Percentiles rank a stretch among this genome's conserved stretches.
phyloP scores from a whole-genome alignment of 2,888 invertebrate species.

The Drosophila nr. medialis region DNA sequence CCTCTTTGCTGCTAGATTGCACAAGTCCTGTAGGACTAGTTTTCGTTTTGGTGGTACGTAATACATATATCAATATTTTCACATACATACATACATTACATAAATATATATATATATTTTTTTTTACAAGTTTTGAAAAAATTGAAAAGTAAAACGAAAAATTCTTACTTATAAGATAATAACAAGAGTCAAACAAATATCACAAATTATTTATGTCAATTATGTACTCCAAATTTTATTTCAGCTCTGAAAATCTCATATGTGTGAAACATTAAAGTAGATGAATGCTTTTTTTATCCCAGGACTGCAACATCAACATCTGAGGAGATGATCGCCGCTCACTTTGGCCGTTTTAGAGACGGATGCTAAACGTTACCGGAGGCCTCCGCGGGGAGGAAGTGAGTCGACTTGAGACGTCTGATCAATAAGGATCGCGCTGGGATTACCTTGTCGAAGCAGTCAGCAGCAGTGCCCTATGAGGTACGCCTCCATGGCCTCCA shows the following conservation, averaged over 20 bases:
- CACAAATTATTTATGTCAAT: background rate
- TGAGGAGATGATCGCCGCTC: conserved; percentile 48
- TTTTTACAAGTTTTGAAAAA: background rate
- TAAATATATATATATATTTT: background rate
- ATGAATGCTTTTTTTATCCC: conserved; percentile 21
- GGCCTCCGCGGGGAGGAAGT: conserved; percentile 59
- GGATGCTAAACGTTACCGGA: conserved; percentile 52
- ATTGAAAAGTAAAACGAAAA: background rate
- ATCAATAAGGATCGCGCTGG: conserved; percentile 51
- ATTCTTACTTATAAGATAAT: background rate
- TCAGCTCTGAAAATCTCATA: background rate
- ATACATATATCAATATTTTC: too few relatives aligned
- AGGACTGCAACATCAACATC: conserved; percentile 40
- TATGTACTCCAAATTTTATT: background rate
- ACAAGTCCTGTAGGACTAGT: background rate
- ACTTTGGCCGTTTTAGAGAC: conserved; percentile 49
- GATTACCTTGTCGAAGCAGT: conserved; percentile 35
- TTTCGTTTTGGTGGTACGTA: background rate
- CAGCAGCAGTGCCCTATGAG: conserved; percentile 53
- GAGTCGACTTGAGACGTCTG: conserved; percentile 61
- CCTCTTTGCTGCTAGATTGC: background rate
- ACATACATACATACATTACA: too few relatives aligned
- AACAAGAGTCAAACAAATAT: background rate
- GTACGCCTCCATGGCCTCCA: conserved; percentile 59
- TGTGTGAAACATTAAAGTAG: conserved; percentile 1